A percentile compares a stretch with the other conserved stretches of the same genome.
Conservation (phyloP, 2,113 vertebrate genomes). For the Elachura formosa region DNA sequence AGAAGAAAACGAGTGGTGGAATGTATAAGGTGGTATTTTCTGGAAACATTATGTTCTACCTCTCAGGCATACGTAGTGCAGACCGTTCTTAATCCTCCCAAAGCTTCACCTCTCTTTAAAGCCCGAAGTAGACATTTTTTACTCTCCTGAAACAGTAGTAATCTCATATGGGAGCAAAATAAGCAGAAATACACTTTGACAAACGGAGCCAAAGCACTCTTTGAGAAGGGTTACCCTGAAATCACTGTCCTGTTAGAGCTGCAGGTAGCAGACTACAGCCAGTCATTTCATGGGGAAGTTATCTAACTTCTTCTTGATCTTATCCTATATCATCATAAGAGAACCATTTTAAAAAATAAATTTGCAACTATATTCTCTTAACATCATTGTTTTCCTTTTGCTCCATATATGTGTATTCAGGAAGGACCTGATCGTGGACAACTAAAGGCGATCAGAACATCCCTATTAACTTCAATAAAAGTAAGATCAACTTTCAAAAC, state of each 20-base stretch:
- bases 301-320: background rate
- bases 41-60: background rate
- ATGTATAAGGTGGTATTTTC: background rate
- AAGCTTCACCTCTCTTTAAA: background rate
- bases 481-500: background rate
- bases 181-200: background rate
- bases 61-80: background rate
- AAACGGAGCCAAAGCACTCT: background rate
- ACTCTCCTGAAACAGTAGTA: background rate
- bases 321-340: background rate
- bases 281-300: background rate
- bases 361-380: background rate
- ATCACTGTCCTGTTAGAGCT: background rate
- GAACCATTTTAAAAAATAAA: background rate
- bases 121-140: background rate
- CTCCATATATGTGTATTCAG: background rate
- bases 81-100: background rate
- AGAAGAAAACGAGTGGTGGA: background rate
- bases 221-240: background rate
- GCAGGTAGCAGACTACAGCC: background rate
- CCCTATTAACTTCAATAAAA: background rate
- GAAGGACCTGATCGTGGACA: background rate
- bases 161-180: background rate
- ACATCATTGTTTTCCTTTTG: background rate
- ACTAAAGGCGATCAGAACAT: background rate